These are phyloP conservation scores for Aurelia coerulea DNA, from an alignment of 30 jellyfish, hydroid and myxozoan genomes.

Conservation along the genomic window DNA sequence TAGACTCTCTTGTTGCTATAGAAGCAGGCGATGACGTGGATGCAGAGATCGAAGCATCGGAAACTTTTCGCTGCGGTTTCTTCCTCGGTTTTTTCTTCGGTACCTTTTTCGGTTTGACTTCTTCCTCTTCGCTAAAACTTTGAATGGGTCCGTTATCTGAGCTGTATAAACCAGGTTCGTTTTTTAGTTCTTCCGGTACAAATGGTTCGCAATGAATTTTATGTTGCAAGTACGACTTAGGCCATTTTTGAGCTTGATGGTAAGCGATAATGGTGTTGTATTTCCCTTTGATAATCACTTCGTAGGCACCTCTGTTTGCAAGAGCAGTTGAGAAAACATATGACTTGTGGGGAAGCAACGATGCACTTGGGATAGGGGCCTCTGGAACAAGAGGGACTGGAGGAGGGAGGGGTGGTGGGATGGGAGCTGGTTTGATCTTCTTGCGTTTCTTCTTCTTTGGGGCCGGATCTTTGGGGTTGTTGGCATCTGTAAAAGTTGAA, in stretches of 20 bases:
- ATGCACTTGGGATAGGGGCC: constrained; percentile 15
- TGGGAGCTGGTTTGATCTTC: constrained; percentile 51
- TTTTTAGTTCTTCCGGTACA: constrained; percentile 65
- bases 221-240: constrained; percentile 76
- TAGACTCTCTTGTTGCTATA: constrained; percentile 15
- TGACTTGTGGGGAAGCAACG: constrained; percentile 57
- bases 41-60: constrained; percentile 60
- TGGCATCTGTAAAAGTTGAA: constrained; percentile 3
- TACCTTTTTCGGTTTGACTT: constrained; percentile 10
- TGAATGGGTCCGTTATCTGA: constrained; percentile 47
- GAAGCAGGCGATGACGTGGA: constrained; percentile 61
- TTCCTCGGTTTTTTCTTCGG: constrained; percentile 57
- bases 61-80: constrained; percentile 40
- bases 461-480: constrained; percentile 24
- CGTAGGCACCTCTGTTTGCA: constrained; percentile 94
- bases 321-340: constrained; percentile 94
- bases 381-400: constrained; percentile 37
- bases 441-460: constrained; percentile 72
- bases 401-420: constrained; percentile 5
- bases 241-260: constrained; percentile 94
- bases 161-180: constrained; percentile 42
- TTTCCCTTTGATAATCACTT: constrained; percentile 86
- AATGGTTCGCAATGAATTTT: constrained; percentile 95
- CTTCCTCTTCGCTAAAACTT: constrained; percentile 65
- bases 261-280: constrained; percentile 73